Conservation (phyloP, 2,797 vertebrate genomes). For the Hippoglossus hippoglossus region DNA sequence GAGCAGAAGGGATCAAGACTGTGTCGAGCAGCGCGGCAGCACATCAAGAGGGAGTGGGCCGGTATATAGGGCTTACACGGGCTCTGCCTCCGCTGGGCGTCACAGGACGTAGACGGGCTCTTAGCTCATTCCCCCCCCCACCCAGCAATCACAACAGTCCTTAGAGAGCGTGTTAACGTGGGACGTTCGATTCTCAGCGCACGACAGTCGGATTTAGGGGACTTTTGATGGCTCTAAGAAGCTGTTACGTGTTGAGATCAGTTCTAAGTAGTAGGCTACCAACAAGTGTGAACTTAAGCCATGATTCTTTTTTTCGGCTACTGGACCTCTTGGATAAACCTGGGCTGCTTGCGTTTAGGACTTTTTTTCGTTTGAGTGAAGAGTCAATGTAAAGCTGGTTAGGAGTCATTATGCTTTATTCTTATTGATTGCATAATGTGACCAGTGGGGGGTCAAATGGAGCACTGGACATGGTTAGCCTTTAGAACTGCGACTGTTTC, state of each 20-base stretch:
- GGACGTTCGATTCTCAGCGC: conserved; percentile 12
- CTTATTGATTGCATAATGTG: conserved; percentile 57
- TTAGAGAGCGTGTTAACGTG: conserved; percentile 32
- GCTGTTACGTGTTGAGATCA: conserved; percentile 13
- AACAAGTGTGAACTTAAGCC: conserved; percentile 12
- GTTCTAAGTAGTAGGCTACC: conserved; percentile 1
- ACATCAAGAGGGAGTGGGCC: conserved; percentile 69
- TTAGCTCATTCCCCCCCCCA: conserved; percentile 48
- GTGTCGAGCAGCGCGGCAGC: conserved; percentile 72
- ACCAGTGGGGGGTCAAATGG: conserved; percentile 25
- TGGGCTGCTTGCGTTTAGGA: background rate
- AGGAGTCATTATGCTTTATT: conserved; percentile 5
- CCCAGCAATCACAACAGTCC: conserved; percentile 42
- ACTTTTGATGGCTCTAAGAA: conserved; percentile 30
- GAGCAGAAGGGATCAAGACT: conserved; percentile 82
- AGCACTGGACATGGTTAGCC: conserved; percentile 5
- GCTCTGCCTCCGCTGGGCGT: conserved; percentile 58
- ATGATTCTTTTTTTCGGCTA: conserved; percentile 12
- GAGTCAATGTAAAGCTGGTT: conserved; percentile 20
- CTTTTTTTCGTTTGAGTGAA: conserved; percentile 15
- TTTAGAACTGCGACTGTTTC: conserved; percentile 20
- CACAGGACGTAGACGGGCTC: conserved; percentile 51
- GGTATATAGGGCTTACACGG: conserved; percentile 65
- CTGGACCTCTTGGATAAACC: conserved; percentile 36
- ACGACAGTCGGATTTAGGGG: conserved; percentile 11